Base-by-base conservation (phyloP, 2,888 invertebrate genomes). In the Lobophora halterata region DNA sequence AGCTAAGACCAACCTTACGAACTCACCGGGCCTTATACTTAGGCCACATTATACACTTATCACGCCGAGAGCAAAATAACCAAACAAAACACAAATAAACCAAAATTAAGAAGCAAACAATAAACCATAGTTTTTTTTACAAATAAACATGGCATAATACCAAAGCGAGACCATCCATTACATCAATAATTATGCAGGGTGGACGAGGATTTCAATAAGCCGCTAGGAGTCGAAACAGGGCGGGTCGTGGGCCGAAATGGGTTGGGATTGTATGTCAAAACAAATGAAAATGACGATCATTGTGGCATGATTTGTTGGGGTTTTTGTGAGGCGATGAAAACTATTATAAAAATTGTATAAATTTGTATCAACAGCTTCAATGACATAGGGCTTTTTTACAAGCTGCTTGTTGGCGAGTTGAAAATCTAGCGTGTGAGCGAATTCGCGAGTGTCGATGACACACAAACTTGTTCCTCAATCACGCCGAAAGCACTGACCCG, bases 161-260 rank as follows among this genome's bases (percentile, higher is more conserved):
- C 13, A 32, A 10, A 16, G 9, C 10, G 3, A 5, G 26, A 50
- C 50, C 47, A 58, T 58, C 54, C 55, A 51, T 47, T 47, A 36
- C 19, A 34, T 14, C 11, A 37, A 29, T 21, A 25, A 14, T 23
- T 35, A 36, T 36, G 31, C 9, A 29, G 32, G 37, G 43, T n/a
- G 17, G 17, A 17, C 3, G 43, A 28, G 43, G 29, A 20, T 37
- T 42, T 43, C 43, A 43, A 42, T 37, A 32, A 32, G 24, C 31
- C 35, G 17, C 32, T 29, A 44, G 46, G 33, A 46, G 51, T 32
- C 20, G 47, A 48, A 43, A 48, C 18, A 30, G 38, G 48, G 51
- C 48, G 51, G 40, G 1, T 8, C 35, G 17, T 21, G 30, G 41
- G 42, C 36, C 16, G 47, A 36, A 43, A 37, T 29, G 35, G 47